Base-by-base conservation (phyloP, 1,140 invertebrate species). In the Macrostomum lignano region DNA sequence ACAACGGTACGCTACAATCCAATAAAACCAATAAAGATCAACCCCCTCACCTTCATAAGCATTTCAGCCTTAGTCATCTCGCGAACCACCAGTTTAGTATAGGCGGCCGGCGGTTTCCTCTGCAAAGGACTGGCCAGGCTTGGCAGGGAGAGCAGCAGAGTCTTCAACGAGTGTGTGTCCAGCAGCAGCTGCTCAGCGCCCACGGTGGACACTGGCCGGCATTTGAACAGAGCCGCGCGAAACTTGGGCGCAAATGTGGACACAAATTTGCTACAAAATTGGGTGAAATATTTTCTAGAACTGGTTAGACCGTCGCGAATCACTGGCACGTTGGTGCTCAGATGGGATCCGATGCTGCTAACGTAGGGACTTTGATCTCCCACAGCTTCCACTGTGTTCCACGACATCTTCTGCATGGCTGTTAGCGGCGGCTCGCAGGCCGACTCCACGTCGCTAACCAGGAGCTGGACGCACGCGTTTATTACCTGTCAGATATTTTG, bases 291-390 rank as follows among this genome's bases (percentile, higher is more conserved):
- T 63, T 94, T 96, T 22, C 84, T 61, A 1, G 82, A 84, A 11
- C 75, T 76, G 1, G 75, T 68, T n/a, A 98, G 61, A 48, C 79
- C 74, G 47, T 93, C 79, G 36, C 88, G 54, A 7, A 98, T 68
- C 5, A 73, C 60, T 0, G 86, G 86, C 30, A 98, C 68, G 0
- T 73, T 73, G 44, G 73, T 70, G 48, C 77, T 72, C 3, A 94
- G 64, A 50, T 91, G 76, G 37, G 68, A 64, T 2, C 76, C 70
- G 14, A 96, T 75, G 7, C 73, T 71, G 10, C 73, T 76, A 1
- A 96, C 74, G 53, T 94, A 96, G 7, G 71, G 66, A 56, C 79
- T 88, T 60, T 94, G 84, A 54, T 96, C 91, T 2, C 86, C 86
- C 0, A 96, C 88, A 23, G 70, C 68, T 53, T 84, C 78, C 20